Conservation (phyloP, 1,140 invertebrate genomes). For the Lordiphosa clarofinis region DNA sequence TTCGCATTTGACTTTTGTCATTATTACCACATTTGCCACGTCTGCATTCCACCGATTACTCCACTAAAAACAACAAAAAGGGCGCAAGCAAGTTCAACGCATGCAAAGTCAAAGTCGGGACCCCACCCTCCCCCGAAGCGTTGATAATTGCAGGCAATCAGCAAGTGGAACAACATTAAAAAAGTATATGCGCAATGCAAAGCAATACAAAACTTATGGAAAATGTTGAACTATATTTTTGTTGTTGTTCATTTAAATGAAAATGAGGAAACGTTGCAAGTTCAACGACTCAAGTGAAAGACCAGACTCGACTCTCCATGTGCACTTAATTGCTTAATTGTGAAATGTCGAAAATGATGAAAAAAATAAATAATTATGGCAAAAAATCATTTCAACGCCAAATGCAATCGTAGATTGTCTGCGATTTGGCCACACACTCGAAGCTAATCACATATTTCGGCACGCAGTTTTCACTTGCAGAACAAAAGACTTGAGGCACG, state of each 20-base stretch:
- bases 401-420: constrained; percentile 36
- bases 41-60: constrained; percentile 27
- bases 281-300: constrained; percentile 55
- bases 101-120: constrained; percentile 48
- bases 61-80: constrained; percentile 18
- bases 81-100: constrained; percentile 38
- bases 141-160: constrained; percentile 52
- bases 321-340: constrained; percentile 64
- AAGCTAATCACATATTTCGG: constrained; percentile 13
- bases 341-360: constrained; percentile 55
- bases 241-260: constrained; percentile 57
- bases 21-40: constrained; percentile 18
- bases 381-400: constrained; percentile 51
- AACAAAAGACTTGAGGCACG: constrained; percentile 45
- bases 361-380: constrained; percentile 57
- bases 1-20: background rate
- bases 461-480: constrained; percentile 19
- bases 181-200: constrained; percentile 41
- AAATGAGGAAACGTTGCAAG: constrained; percentile 69
- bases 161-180: constrained; percentile 54
- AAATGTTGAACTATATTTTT: constrained; percentile 26
- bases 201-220: constrained; percentile 42
- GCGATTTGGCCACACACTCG: constrained; percentile 19
- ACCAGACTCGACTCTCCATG: constrained; percentile 12
- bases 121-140: constrained; percentile 10